These are phyloP conservation scores for Clupea harengus DNA, from an alignment of 2,113 vertebrate genomes.

Conservation along the genomic window DNA sequence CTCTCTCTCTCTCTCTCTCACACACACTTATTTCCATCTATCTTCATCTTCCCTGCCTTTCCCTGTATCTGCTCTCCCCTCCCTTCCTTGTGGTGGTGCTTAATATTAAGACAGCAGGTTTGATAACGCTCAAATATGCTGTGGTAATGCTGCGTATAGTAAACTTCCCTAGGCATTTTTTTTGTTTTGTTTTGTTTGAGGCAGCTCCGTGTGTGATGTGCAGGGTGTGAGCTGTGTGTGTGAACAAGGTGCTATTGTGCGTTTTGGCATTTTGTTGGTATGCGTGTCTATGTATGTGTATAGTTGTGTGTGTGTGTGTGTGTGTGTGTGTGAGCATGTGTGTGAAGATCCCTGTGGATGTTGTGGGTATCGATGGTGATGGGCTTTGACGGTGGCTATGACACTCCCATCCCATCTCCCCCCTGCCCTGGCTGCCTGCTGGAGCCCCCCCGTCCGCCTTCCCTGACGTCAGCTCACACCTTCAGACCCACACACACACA, in stretches of 20 bases:
- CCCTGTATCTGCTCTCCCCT: background rate
- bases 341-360: background rate
- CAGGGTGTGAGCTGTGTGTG: background rate
- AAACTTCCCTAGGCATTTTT: background rate
- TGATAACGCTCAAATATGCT: background rate
- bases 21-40: background rate
- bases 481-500: background rate
- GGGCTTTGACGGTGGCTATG: background rate
- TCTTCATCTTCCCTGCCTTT: background rate
- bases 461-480: background rate
- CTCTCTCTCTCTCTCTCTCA: slow-evolving; percentile 9
- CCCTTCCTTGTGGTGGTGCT: background rate
- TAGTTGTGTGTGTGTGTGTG: background rate
- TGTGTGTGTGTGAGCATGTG: background rate
- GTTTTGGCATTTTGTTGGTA: background rate
- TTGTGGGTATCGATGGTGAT: background rate
- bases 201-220: background rate
- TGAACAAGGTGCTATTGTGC: slow-evolving; percentile 19
- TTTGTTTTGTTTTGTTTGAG: too few relatives aligned
- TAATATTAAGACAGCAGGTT: background rate
- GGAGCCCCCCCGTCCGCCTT: background rate
- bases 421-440: background rate
- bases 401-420: background rate
- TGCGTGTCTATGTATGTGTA: background rate
- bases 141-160: background rate